Conservation (phyloP, 2,888 invertebrate species). For the Kuschelorhynchus macadamiae region DNA sequence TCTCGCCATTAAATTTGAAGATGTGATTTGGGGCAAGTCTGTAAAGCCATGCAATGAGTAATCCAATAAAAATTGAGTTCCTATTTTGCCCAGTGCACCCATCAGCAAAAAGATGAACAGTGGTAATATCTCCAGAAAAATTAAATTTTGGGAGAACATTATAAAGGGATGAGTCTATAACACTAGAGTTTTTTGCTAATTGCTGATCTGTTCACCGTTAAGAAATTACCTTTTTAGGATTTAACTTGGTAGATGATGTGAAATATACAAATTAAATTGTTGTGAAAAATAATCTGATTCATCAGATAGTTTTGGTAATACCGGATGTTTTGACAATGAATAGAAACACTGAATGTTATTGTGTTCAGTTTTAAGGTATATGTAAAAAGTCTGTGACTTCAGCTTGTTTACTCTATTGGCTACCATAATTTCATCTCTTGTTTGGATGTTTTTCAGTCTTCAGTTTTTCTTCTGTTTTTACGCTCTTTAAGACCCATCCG, state of each 20-base stretch:
- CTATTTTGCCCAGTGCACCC: constrained; percentile 17
- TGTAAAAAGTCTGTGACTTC: constrained; percentile 6
- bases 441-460: constrained; percentile 13
- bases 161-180: constrained; percentile 19
- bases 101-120: constrained; percentile 14
- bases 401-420: constrained; percentile 18
- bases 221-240: constrained; percentile 17
- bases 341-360: constrained; percentile 1
- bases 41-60: constrained; percentile 15
- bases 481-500: neutral
- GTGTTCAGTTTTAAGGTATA: neutral
- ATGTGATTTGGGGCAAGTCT: constrained; percentile 12
- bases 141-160: constrained; percentile 14
- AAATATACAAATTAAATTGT: constrained; percentile 27
- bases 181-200: constrained; percentile 28
- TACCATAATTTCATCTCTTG: constrained; percentile 13
- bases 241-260: constrained; percentile 13
- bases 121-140: neutral
- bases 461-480: constrained; percentile 15
- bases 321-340: constrained; percentile 20
- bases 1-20: constrained; percentile 8
- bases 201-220: constrained; percentile 27
- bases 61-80: constrained; percentile 12
- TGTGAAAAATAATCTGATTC: constrained; percentile 16
- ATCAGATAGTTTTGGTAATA: constrained; percentile 12